Evolutionary conservation across 2,888 invertebrate genomes (phyloP).

Genomic region (Archips crataeganus): DNA sequence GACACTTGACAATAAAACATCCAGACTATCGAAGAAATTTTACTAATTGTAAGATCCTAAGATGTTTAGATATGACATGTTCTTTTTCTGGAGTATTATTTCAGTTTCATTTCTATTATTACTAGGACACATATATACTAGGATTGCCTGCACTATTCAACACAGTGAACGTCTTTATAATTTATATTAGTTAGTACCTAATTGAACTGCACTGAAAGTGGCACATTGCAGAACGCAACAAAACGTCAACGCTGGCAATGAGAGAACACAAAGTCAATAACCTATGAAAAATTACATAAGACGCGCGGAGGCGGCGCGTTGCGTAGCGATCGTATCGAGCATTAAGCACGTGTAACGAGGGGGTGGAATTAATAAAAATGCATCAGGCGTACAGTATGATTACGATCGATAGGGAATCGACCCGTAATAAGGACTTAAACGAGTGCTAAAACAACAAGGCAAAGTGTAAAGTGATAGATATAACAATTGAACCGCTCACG

Average conservation of each 20-base stretch:
- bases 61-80: too few species aligned
- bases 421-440: not conserved
- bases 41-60: too few species aligned
- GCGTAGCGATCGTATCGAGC: conserved; percentile 28
- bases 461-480: not conserved
- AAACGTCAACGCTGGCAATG: conserved; percentile 15
- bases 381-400: conserved; percentile 24
- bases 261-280: conserved; percentile 41
- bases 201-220: not conserved
- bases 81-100: too few species aligned
- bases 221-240: conserved; percentile 4
- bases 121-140: too few species aligned
- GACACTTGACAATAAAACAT: too few species aligned
- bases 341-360: conserved; percentile 12
- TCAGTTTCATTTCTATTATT: too few species aligned
- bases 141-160: too few species aligned
- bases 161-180: not conserved
- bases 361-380: conserved; percentile 30
- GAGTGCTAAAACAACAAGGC: not conserved
- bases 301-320: conserved; percentile 25
- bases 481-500: not conserved
- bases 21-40: too few species aligned
- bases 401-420: conserved; percentile 5
- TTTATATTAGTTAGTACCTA: not conserved
- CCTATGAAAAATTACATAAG: conserved; percentile 42